A percentile compares a stretch with the other conserved stretches of the same genome.
phyloP scores from a whole-genome alignment of 1,140 invertebrate species.

The Anoplophora glabripennis region DNA sequence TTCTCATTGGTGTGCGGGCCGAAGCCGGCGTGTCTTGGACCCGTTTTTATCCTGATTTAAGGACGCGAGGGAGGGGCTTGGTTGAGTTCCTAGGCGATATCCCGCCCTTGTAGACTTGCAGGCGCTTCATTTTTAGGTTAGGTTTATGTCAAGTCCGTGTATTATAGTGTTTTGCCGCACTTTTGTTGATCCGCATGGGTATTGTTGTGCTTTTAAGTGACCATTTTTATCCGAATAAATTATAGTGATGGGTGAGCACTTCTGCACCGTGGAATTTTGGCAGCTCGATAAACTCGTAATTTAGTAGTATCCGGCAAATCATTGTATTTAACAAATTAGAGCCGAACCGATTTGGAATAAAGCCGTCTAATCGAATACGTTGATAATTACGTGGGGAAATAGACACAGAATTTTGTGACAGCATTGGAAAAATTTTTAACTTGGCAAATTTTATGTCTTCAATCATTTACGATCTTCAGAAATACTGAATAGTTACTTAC shows the following conservation, averaged over 20 bases:
- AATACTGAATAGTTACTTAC: too few species aligned
- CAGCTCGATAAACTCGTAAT: neutral
- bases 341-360: too few species aligned
- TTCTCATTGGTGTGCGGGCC: slow-evolving; percentile 14
- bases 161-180: slow-evolving; percentile 13
- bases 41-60: slow-evolving; percentile 23
- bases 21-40: slow-evolving; percentile 18
- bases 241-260: too few species aligned
- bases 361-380: too few species aligned
- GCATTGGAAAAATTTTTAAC: too few species aligned
- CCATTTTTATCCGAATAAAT: neutral
- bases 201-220: neutral
- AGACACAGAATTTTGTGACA: too few species aligned
- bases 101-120: slow-evolving; percentile 32
- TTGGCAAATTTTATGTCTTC: too few species aligned
- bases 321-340: too few species aligned
- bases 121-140: slow-evolving; percentile 42
- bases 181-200: neutral
- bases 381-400: too few species aligned
- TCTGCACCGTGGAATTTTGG: too few species aligned
- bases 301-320: neutral
- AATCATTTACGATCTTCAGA: too few species aligned
- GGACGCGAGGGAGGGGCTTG: slow-evolving; percentile 1
- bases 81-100: slow-evolving; percentile 2
- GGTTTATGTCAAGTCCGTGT: slow-evolving; percentile 29